Evolutionary conservation across 2,113 vertebrate species (phyloP).

Genomic region (Crypturellus undulatus): DNA sequence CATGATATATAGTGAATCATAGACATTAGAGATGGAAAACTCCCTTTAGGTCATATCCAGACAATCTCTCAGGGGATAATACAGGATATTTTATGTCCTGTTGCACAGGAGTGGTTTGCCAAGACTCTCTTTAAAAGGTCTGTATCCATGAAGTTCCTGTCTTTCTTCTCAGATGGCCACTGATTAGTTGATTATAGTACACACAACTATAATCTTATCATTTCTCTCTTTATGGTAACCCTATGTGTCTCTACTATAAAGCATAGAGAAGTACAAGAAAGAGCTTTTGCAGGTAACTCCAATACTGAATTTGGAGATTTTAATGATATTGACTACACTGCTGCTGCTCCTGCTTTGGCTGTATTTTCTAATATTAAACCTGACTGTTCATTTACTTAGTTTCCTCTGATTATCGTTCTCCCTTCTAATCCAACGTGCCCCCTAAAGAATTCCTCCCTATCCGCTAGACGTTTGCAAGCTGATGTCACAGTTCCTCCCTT

Average conservation of each 20-base stretch:
- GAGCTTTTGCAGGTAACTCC: neutral
- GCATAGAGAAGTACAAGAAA: neutral
- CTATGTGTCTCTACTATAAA: neutral
- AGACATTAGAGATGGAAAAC: neutral
- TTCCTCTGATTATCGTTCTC: constrained; percentile 33
- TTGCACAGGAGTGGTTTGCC: neutral
- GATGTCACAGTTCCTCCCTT: constrained; percentile 54
- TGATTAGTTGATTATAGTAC: neutral
- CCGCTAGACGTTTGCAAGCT: constrained; percentile 23
- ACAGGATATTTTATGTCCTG: constrained; percentile 31
- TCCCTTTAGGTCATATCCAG: constrained; percentile 48
- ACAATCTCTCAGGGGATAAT: neutral
- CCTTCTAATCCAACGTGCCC: neutral
- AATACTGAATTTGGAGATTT: neutral
- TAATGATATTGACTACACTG: neutral
- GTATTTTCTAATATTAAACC: neutral
- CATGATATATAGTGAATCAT: constrained; percentile 44
- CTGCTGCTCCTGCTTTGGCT: neutral
- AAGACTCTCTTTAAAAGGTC: neutral
- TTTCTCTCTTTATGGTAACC: neutral
- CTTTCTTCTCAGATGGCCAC: neutral
- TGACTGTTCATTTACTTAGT: neutral
- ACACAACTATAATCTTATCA: neutral
- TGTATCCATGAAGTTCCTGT: neutral
- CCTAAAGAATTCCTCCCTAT: constrained; percentile 29